phyloP scores from a whole-genome alignment of 2,113 vertebrate genomes.

The Caranx ignobilis region DNA sequence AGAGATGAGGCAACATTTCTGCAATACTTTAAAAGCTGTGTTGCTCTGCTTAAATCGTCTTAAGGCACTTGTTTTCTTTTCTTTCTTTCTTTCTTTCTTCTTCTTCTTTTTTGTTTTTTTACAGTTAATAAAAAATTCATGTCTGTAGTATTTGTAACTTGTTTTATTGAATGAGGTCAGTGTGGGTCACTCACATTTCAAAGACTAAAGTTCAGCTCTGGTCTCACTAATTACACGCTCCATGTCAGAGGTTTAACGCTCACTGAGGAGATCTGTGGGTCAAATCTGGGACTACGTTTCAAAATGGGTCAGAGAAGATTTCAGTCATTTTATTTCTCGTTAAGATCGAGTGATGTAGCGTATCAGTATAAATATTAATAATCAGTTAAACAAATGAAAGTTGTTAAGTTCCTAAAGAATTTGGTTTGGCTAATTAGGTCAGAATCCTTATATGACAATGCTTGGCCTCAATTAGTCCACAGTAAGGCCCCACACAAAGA shows the following conservation, averaged over 20 bases:
- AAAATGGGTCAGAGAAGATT: slow-evolving; percentile 35
- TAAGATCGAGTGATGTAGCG: not conserved
- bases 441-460: slow-evolving; percentile 39
- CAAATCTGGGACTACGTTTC: slow-evolving; percentile 26
- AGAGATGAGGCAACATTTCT: not conserved
- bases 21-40: not conserved
- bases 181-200: slow-evolving; percentile 45
- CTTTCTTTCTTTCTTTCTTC: no score
- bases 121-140: slow-evolving; percentile 53
- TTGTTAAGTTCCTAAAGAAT: not conserved
- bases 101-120: no score
- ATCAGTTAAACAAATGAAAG: slow-evolving; percentile 19
- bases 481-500: slow-evolving; percentile 50
- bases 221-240: slow-evolving; percentile 51
- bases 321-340: not conserved
- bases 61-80: not conserved
- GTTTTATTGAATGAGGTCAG: slow-evolving; percentile 45
- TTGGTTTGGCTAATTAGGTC: slow-evolving; percentile 40
- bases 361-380: not conserved
- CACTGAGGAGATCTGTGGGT: slow-evolving; percentile 30
- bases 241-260: slow-evolving; percentile 29
- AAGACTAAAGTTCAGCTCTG: slow-evolving; percentile 40
- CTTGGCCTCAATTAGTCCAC: slow-evolving; percentile 61
- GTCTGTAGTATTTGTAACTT: slow-evolving; percentile 15
- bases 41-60: not conserved